Percentiles rank a stretch among this genome's conserved stretches.
Conservation (phyloP, 2,113 vertebrate species). For the Engystomops pustulosus region DNA sequence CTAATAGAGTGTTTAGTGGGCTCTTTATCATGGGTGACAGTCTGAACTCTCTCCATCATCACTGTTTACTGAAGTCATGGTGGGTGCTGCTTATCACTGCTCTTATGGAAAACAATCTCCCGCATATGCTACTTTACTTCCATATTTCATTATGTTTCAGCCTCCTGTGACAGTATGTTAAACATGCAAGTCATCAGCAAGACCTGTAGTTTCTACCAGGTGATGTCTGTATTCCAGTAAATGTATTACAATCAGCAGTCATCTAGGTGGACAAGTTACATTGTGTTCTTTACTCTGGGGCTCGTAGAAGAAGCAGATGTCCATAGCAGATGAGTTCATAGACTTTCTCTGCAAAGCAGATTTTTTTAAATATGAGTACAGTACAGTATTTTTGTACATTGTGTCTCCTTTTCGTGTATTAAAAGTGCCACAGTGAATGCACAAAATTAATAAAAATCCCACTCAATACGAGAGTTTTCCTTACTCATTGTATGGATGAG, state of each 20-base stretch:
- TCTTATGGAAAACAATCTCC: conserved; percentile 58
- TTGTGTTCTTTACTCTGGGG: neutral
- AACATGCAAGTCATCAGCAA: neutral
- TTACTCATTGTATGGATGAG: too few species aligned
- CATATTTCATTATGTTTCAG: conserved; percentile 28
- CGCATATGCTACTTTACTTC: neutral
- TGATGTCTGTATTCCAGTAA: neutral
- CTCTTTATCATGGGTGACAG: conserved; percentile 73
- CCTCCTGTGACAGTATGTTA: neutral
- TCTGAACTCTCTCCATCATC: conserved; percentile 64
- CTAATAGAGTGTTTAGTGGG: conserved; percentile 75
- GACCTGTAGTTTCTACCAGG: neutral
- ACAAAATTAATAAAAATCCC: too few species aligned
- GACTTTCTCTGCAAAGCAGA: too few species aligned
- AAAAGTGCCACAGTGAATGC: too few species aligned
- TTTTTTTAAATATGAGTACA: too few species aligned
- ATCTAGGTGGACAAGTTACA: neutral
- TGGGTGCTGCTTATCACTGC: conserved; percentile 61
- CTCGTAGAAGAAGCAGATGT: too few species aligned
- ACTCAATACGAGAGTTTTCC: too few species aligned
- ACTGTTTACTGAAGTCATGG: conserved; percentile 69
- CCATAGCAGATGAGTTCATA: too few species aligned
- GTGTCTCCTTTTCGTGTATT: too few species aligned
- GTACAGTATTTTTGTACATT: too few species aligned
- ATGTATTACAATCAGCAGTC: neutral